Conservation (phyloP, 2,113 vertebrate species). For the Toxotes chatareus region DNA sequence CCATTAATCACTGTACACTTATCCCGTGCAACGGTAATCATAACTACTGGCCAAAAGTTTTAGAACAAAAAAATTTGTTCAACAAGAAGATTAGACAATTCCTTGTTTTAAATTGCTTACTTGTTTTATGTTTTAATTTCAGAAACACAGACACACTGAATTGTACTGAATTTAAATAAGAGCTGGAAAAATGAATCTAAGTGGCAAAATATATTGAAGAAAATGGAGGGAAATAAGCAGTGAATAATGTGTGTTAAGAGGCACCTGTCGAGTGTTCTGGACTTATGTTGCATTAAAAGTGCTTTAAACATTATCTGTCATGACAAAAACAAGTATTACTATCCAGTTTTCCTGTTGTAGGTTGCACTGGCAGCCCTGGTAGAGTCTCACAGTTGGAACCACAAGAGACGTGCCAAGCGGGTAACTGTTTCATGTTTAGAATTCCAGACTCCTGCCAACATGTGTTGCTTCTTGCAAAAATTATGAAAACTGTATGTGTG, state of each 20-base stretch:
- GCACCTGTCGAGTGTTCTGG: background rate
- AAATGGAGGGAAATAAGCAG: background rate
- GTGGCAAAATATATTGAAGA: background rate
- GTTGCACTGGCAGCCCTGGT: slow-evolving; percentile 36
- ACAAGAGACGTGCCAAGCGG: slow-evolving; percentile 40
- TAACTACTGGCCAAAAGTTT: too few relatives aligned
- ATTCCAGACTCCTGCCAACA: background rate
- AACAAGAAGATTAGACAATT: too few relatives aligned
- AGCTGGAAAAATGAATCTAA: background rate
- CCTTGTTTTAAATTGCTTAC: too few relatives aligned
- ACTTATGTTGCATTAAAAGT: background rate
- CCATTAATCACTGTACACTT: background rate
- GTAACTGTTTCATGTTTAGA: slow-evolving; percentile 55
- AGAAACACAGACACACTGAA: too few relatives aligned
- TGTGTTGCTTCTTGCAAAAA: background rate
- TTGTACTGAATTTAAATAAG: too few relatives aligned
- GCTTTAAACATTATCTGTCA: background rate
- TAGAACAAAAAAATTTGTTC: too few relatives aligned
- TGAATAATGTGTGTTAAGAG: background rate
- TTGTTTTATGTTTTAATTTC: too few relatives aligned
- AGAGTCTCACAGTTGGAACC: background rate
- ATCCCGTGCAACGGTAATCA: too few relatives aligned
- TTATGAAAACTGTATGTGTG: background rate
- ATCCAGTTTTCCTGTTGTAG: slow-evolving; percentile 38
- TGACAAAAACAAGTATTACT: background rate